These are phyloP conservation scores for Gortyna flavago DNA, from an alignment of 2,888 invertebrate species.

Conservation along the genomic window DNA sequence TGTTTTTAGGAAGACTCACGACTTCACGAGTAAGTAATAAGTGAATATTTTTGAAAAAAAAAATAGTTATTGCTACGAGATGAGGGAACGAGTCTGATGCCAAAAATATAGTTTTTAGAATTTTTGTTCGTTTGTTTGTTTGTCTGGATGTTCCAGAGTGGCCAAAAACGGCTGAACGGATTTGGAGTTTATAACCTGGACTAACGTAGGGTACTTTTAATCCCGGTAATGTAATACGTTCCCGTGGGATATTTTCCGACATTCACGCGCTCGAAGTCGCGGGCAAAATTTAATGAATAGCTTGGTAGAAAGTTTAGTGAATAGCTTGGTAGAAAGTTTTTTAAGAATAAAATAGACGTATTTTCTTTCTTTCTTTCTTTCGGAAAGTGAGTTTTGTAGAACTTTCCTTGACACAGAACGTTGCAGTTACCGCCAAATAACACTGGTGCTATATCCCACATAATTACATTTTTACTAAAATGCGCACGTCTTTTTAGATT, in stretches of 20 bases:
- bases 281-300: slow-evolving; percentile 1
- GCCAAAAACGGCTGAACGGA: background rate
- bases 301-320: background rate
- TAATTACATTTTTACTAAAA: slow-evolving; percentile 6
- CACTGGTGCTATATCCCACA: slow-evolving; percentile 1
- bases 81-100: background rate
- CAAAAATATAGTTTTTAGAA: background rate
- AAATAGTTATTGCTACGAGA: background rate
- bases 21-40: background rate
- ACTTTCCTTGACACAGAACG: background rate
- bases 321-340: slow-evolving; percentile 1
- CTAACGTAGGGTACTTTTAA: background rate
- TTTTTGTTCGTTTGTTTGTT: background rate
- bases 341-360: no score
- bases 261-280: background rate
- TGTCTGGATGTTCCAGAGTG: background rate
- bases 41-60: background rate
- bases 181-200: background rate
- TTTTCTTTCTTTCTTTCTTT: no score
- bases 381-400: slow-evolving; percentile 10
- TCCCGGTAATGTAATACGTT: background rate
- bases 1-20: background rate
- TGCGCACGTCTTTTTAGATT: no score
- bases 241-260: background rate
- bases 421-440: slow-evolving; percentile 13